Evolutionary conservation across 2,888 invertebrate genomes (phyloP), one percentile per base, ranked within the genome.

Genomic region (Plutella xylostella): DNA sequence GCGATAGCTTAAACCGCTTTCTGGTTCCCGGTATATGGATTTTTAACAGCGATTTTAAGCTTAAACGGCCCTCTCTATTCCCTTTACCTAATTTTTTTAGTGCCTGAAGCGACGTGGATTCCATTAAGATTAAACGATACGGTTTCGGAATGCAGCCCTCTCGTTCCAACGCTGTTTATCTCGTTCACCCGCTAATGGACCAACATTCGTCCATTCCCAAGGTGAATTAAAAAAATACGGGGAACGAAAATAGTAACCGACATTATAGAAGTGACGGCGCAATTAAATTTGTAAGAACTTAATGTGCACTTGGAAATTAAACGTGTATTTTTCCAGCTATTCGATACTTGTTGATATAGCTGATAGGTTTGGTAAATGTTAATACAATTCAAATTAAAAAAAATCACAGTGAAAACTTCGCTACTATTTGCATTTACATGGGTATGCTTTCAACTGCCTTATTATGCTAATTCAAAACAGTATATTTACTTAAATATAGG

Each of bases 121-220:
- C 72, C 72, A 72, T 72, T 73, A 71, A 69, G 70, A 68, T 70
- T 68, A 71, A 65, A 58, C 59, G 72, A 70, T 71, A 72, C 62
- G 58, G 55, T 52, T 55, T 55, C 46, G 55, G 57, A 60, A 60
- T 58, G 60, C n/a, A 31, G 30, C 31, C 2, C 20, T 42, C 42
- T 42, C 42, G 30, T 19, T 35, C 43, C 21, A 12, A 11, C 35
- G 6, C 15, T 4, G n/a, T 15, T 28, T 42, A 21, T 45, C 45
- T 35, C 30, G 14, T 22, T 45, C 37, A 21, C 22, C 33, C 40
- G 20, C 19, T 41, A 45, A 41, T 45, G 45, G 45, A 35, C 19
- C 15, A 35, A 35, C 28, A 45, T 45, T 44, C 30, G 20, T 41
- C 20, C 28, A 34, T 19, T 39, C 40, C n/a, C 39, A 25, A 25